Conservation (phyloP, 2,113 vertebrate genomes). For the Etheostoma spectabile region DNA sequence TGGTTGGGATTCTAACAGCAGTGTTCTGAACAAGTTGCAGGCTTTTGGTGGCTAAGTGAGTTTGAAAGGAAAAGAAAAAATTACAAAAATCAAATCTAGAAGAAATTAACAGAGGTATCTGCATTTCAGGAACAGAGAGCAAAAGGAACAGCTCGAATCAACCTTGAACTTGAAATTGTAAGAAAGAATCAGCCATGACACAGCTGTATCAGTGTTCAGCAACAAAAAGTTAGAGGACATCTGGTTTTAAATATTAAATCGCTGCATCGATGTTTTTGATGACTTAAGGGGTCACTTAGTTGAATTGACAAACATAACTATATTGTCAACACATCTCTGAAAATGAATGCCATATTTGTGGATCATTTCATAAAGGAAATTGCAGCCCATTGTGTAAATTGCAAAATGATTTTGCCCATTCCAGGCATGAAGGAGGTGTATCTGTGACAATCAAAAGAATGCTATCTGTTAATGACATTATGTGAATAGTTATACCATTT, state of each 20-base stretch:
- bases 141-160: background rate
- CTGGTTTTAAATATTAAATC: background rate
- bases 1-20: background rate
- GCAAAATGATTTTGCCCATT: background rate
- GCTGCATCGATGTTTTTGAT: background rate
- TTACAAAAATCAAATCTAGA: background rate
- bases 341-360: background rate
- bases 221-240: background rate
- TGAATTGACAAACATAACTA: background rate
- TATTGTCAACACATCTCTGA: background rate
- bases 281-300: background rate
- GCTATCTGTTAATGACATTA: background rate
- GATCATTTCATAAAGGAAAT: background rate
- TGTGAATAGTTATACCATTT: background rate
- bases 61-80: background rate
- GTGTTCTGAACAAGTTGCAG: background rate
- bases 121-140: background rate
- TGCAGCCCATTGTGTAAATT: slow-evolving; percentile 9
- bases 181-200: background rate
- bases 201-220: too few species aligned
- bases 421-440: background rate
- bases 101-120: background rate
- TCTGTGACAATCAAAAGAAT: background rate
- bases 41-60: background rate
- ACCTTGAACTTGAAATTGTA: background rate